Conservation (phyloP, 2,888 invertebrate genomes). For the Ormyrus pomaceus region DNA sequence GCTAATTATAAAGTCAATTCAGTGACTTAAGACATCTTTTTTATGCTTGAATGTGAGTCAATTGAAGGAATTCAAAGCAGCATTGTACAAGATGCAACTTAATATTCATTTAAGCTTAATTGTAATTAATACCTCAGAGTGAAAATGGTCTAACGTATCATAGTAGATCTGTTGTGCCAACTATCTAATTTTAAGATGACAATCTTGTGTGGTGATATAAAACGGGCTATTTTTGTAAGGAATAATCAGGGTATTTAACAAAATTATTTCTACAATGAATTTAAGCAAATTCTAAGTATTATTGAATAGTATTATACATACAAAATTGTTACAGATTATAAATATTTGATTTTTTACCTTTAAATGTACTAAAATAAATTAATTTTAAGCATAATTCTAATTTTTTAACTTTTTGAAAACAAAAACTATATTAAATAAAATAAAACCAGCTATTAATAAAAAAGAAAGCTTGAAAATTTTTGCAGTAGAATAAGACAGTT, state of each 20-base stretch:
- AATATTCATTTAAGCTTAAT: slow-evolving; percentile 13
- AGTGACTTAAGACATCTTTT: background rate
- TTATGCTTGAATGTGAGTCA: background rate
- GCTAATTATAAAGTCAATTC: slow-evolving; percentile 18
- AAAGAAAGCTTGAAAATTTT: no score
- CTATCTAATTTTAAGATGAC: slow-evolving; percentile 9
- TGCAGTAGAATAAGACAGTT: no score
- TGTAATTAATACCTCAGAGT: background rate
- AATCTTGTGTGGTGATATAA: background rate
- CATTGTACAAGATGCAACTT: slow-evolving; percentile 11
- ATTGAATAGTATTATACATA: slow-evolving; percentile 13
- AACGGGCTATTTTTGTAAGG: background rate
- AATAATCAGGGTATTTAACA: background rate
- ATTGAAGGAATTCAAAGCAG: slow-evolving; percentile 4
- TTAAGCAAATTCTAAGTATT: background rate
- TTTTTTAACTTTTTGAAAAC: background rate
- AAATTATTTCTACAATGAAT: background rate
- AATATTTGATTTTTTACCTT: slow-evolving; percentile 7
- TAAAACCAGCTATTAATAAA: no score
- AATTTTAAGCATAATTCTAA: background rate
- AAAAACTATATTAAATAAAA: no score
- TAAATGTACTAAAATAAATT: slow-evolving; percentile 16
- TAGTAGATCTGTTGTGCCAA: slow-evolving; percentile 23
- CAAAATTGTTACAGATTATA: background rate
- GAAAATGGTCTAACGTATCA: background rate